A percentile compares a stretch with the other conserved stretches of the same genome.
Conservation (phyloP, 2,797 vertebrate genomes). For the Nyctalus aviator region DNA sequence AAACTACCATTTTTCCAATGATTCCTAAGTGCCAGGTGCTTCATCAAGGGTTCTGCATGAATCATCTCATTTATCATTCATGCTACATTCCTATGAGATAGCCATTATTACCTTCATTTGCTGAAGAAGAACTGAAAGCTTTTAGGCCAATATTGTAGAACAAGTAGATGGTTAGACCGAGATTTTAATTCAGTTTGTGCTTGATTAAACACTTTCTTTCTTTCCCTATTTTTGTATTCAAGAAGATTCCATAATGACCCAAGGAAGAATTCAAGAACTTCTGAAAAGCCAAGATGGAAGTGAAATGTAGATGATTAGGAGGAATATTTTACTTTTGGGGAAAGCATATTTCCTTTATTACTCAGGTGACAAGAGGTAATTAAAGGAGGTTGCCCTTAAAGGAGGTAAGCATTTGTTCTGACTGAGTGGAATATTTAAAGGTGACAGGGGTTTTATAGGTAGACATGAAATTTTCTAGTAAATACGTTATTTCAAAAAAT, state of each 20-base stretch:
- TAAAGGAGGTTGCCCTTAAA: neutral
- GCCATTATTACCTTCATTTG: neutral
- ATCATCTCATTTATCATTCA: neutral
- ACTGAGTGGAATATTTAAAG: neutral
- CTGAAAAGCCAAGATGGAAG: neutral
- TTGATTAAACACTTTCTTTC: neutral
- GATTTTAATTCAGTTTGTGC: neutral
- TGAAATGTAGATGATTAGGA: neutral
- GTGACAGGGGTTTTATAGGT: neutral
- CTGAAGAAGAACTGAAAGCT: neutral
- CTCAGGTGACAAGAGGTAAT: neutral
- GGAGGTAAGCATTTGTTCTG: neutral
- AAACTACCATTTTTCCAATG: neutral
- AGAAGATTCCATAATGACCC: neutral
- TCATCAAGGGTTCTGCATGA: neutral
- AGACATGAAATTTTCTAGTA: neutral
- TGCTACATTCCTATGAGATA: neutral
- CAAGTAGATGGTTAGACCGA: neutral
- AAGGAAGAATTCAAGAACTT: conserved; percentile 18
- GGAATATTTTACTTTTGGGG: neutral
- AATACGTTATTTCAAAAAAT: conserved; percentile 9
- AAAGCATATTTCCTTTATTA: neutral
- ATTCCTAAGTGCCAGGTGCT: neutral
- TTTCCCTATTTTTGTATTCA: neutral
- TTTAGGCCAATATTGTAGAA: neutral